Percentiles rank a stretch among this genome's conserved stretches.
Evolutionary conservation across 2,888 invertebrate genomes (phyloP).

Genomic region (Thereva nobilitata): DNA sequence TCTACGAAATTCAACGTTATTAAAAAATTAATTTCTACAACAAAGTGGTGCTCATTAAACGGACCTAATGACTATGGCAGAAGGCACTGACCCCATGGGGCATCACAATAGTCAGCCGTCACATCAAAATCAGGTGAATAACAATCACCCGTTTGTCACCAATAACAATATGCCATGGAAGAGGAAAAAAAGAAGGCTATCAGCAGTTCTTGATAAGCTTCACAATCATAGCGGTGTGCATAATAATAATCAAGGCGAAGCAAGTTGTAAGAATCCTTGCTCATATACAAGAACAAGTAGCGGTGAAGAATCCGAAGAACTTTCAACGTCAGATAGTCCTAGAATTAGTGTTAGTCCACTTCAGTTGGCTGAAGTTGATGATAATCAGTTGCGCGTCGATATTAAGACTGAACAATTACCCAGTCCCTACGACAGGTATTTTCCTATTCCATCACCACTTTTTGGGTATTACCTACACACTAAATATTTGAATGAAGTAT

Average conservation of each 20-base stretch:
- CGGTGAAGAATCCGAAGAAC: slow-evolving; percentile 47
- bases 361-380: slow-evolving; percentile 49
- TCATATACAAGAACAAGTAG: slow-evolving; percentile 44
- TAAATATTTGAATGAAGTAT: slow-evolving; percentile 66
- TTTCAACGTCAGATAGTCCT: slow-evolving; percentile 49
- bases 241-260: slow-evolving; percentile 46
- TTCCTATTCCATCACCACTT: slow-evolving; percentile 56
- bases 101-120: slow-evolving; percentile 54
- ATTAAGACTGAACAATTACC: slow-evolving; percentile 58
- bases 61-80: slow-evolving; percentile 75
- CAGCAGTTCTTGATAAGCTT: slow-evolving; percentile 79
- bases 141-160: slow-evolving; percentile 65
- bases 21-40: too few species aligned
- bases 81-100: slow-evolving; percentile 67
- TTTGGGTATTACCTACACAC: slow-evolving; percentile 67
- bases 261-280: slow-evolving; percentile 38
- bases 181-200: slow-evolving; percentile 77
- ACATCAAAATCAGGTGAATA: slow-evolving; percentile 56
- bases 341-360: slow-evolving; percentile 56
- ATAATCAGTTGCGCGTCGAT: slow-evolving; percentile 54
- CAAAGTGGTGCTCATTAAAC: slow-evolving; percentile 20
- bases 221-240: slow-evolving; percentile 60
- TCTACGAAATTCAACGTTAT: too few species aligned
- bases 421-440: slow-evolving; percentile 57
- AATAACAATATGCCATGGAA: slow-evolving; percentile 69